Percentiles rank a stretch among this genome's conserved stretches.
These are phyloP conservation scores for Crossocerus cetratus DNA, from an alignment of 2,888 invertebrate genomes.

Conservation along the genomic window DNA sequence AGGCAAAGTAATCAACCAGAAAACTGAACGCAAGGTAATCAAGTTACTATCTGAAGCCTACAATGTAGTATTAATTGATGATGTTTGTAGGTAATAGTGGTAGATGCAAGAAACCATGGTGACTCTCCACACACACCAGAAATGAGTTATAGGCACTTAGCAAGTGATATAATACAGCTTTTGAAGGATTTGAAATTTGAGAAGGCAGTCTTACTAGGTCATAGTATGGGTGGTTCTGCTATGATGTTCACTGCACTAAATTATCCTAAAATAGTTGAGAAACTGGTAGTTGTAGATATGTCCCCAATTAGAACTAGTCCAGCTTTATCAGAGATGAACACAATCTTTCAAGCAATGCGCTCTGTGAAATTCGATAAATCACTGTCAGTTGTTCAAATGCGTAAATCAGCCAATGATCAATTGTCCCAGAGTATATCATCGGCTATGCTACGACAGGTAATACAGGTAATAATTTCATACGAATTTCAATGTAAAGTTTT, in stretches of 20 bases:
- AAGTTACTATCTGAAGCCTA: neutral
- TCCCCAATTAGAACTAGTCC: constrained; percentile 83
- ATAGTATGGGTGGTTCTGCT: constrained; percentile 97
- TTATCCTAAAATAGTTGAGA: constrained; percentile 82
- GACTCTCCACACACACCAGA: constrained; percentile 89
- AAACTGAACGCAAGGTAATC: constrained; percentile 81
- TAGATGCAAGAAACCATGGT: constrained; percentile 97
- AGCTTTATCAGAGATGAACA: constrained; percentile 81
- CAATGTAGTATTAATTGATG: neutral
- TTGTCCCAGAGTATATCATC: constrained; percentile 80
- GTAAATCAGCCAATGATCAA: constrained; percentile 83
- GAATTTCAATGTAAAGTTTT: no score
- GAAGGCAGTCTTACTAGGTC: constrained; percentile 87
- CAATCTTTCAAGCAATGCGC: constrained; percentile 84
- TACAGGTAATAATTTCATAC: constrained; percentile 60
- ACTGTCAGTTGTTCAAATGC: constrained; percentile 84
- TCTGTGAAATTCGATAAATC: constrained; percentile 80
- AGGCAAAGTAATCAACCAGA: constrained; percentile 83
- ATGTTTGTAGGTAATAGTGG: constrained; percentile 81
- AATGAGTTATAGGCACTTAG: constrained; percentile 87
- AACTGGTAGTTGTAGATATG: constrained; percentile 85
- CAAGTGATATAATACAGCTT: constrained; percentile 84
- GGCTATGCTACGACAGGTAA: constrained; percentile 79
- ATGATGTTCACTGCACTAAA: constrained; percentile 90
- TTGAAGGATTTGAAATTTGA: constrained; percentile 82